Base-by-base conservation (phyloP, 2,888 invertebrate genomes). In the Phoronis australis region DNA sequence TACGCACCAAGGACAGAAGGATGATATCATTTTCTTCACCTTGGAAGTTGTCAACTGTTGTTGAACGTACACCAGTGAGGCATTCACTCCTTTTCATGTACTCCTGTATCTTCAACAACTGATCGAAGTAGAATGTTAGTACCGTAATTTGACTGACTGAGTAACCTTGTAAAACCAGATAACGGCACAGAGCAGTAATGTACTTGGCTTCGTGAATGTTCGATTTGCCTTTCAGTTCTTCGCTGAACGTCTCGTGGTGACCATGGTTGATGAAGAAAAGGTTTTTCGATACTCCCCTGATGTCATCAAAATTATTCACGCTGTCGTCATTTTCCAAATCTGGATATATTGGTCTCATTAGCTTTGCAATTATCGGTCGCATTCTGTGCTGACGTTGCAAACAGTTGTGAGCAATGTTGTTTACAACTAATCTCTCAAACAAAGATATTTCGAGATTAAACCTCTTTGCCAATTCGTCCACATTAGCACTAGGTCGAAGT, bases 361-460 rank as follows among this genome's bases (percentile, higher is more conserved):
- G 51, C 0, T 47, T 39, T 0, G 74, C 61, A 37, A 75, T 73
- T 43, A 70, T 65, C 18, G 74, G 74, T 38, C 73, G 52, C 75
- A 75, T 75, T 40, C 74, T 52, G 50, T 73, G 73, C 51, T 92
- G 92, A 0, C 81, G 81, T 18, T 81, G 78, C 1, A 90, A 70
- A 18, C 70, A 70, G 1, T 82, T 77, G 9, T 82, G 83, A 47
- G 84, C 82, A 2, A 86, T 65, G 0, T 83, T 81, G 61, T 87
- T 86, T 1, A 81, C 80, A 1, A 90, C 81, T 82, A 90, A 83
- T 6, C 90, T 81, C 66, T 91, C 90, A 76, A 91, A 91, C 5
- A 91, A 79, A 0, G 90, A 90, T 42, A 89, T 79, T 52, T 88
- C 87, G 50, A 90, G 72, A 37, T 86, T 82, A 67, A 82, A 87